A percentile compares a stretch with the other conserved stretches of the same genome.
Conservation (phyloP, 2,797 vertebrate genomes). For the Poecile montanus region DNA sequence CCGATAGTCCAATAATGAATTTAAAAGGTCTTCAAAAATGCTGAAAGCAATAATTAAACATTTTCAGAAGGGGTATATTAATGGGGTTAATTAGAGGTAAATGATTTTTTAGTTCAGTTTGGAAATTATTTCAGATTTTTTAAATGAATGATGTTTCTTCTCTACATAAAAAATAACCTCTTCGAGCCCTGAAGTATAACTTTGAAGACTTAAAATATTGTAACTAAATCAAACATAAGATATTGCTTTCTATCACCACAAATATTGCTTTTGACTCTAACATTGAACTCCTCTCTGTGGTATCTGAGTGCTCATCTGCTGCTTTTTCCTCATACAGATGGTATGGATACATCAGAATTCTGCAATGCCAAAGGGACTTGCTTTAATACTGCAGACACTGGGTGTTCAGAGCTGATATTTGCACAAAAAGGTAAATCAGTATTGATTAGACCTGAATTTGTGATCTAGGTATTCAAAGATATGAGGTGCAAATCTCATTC, state of each 20-base stretch:
- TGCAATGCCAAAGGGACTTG: accelerated
- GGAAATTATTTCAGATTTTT: constrained; percentile 32
- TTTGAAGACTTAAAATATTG: background rate
- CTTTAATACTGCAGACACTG: background rate
- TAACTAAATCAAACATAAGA: background rate
- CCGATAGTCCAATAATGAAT: constrained; percentile 59
- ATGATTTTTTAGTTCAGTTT: constrained; percentile 5
- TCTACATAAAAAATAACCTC: background rate
- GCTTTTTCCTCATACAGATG: background rate
- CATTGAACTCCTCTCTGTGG: background rate
- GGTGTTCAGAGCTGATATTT: background rate
- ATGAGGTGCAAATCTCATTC: background rate
- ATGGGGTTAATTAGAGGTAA: constrained; percentile 25
- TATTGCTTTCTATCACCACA: background rate
- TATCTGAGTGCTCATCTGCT: background rate
- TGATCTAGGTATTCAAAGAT: background rate
- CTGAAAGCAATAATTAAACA: constrained; percentile 41
- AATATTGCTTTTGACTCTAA: background rate
- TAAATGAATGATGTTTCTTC: background rate
- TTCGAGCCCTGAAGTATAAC: background rate
- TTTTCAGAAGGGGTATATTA: background rate
- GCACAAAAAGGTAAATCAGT: background rate
- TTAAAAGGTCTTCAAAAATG: constrained; percentile 50
- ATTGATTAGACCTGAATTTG: background rate
- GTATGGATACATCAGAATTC: background rate